A percentile compares a stretch with the other conserved stretches of the same genome.
Evolutionary conservation across 92 coral and sea anemone species (phyloP).

Genomic region (Porites divaricata): DNA sequence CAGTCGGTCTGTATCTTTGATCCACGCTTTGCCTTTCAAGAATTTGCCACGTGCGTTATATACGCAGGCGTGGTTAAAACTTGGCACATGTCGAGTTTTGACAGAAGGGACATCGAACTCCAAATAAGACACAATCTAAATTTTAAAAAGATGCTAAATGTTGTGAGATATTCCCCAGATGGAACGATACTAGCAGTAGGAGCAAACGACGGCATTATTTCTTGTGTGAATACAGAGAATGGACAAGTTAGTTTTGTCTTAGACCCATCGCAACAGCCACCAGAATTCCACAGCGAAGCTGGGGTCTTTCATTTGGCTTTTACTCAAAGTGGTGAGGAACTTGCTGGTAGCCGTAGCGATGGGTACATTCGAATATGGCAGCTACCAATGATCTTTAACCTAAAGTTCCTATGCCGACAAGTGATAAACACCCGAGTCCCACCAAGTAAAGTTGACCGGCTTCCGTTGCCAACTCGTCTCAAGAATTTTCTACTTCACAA

Average conservation of each 20-base stretch:
- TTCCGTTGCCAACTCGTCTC: slow-evolving; percentile 55
- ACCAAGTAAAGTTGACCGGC: slow-evolving; percentile 36
- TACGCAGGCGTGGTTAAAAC: slow-evolving; percentile 61
- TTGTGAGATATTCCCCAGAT: slow-evolving; percentile 63
- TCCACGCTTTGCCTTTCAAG: slow-evolving; percentile 61
- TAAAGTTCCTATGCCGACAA: slow-evolving; percentile 55
- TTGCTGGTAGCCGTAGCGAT: slow-evolving; percentile 72
- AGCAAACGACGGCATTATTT: slow-evolving; percentile 59
- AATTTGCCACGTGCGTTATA: slow-evolving; percentile 63
- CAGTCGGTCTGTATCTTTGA: slow-evolving; percentile 58
- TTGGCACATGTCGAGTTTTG: slow-evolving; percentile 41
- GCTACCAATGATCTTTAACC: slow-evolving; percentile 49
- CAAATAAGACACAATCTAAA: slow-evolving; percentile 14
- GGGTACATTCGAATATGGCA: slow-evolving; percentile 72
- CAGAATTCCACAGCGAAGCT: slow-evolving; percentile 64
- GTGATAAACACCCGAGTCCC: slow-evolving; percentile 54
- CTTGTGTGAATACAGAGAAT: slow-evolving; percentile 58
- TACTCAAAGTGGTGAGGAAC: slow-evolving; percentile 65
- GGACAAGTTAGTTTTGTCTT: slow-evolving; percentile 56
- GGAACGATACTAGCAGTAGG: slow-evolving; percentile 67
- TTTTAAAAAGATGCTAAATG: slow-evolving; percentile 49
- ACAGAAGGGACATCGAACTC: background rate
- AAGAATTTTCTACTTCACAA: slow-evolving; percentile 49
- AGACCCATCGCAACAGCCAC: slow-evolving; percentile 42
- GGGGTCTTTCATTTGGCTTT: slow-evolving; percentile 66